Percentiles rank a stretch among this genome's conserved stretches.
phyloP scores from a whole-genome alignment of 2,113 vertebrate genomes.

The Notothenia coriiceps region DNA sequence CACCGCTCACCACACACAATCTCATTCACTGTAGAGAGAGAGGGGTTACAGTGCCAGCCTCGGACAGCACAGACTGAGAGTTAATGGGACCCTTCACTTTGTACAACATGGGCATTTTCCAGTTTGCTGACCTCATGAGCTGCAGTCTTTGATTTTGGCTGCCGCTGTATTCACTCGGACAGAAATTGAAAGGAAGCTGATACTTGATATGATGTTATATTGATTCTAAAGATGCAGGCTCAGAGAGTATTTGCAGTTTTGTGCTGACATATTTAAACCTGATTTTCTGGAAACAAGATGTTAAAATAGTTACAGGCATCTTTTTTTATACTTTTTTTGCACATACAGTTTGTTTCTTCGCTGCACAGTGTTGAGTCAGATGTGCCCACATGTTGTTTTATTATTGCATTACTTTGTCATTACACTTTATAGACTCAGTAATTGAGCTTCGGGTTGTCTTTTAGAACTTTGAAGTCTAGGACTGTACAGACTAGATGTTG shows the following conservation, averaged over 20 bases:
- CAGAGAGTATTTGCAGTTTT: background rate
- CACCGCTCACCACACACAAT: constrained; percentile 44
- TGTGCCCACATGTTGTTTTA: constrained; percentile 35
- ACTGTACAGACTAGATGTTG: background rate
- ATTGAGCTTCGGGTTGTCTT: constrained; percentile 13
- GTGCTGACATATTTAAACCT: background rate
- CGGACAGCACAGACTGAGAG: background rate
- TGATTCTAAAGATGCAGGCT: background rate
- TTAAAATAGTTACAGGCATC: background rate
- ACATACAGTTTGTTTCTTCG: background rate
- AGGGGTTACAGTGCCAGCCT: too few species aligned
- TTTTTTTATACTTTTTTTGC: background rate
- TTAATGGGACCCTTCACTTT: constrained; percentile 53
- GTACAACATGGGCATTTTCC: constrained; percentile 40
- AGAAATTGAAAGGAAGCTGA: background rate
- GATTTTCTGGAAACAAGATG: too few species aligned
- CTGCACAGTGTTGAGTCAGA: background rate
- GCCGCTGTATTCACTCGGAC: constrained; percentile 1
- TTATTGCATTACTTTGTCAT: background rate
- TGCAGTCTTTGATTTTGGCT: background rate
- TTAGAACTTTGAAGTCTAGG: constrained; percentile 7
- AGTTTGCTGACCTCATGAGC: constrained; percentile 49
- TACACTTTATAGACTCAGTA: constrained; percentile 23
- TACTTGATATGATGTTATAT: background rate
- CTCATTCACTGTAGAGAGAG: constrained; percentile 26